Percentiles rank a stretch among this genome's conserved stretches.
phyloP scores from a whole-genome alignment of 2,797 vertebrate species.

The Tamandua tetradactyla region DNA sequence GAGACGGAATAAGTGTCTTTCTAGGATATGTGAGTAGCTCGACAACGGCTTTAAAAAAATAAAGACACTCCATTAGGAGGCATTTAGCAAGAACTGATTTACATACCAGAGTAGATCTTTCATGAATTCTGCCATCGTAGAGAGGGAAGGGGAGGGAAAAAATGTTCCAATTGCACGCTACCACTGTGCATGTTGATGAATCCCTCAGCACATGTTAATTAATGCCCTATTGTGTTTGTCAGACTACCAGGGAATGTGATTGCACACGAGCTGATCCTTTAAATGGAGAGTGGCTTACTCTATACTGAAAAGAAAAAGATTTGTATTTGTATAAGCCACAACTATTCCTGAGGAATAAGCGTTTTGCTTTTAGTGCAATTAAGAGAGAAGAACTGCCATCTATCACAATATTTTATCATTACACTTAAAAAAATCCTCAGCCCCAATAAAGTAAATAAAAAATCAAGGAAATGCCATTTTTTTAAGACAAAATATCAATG shows the following conservation, averaged over 20 bases:
- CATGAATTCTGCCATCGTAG: conserved; percentile 81
- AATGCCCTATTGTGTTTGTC: conserved; percentile 85
- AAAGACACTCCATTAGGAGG: conserved; percentile 80
- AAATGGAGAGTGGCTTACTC: conserved; percentile 78
- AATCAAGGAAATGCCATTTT: conserved; percentile 68
- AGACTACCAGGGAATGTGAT: conserved; percentile 81
- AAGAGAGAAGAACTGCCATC: conserved; percentile 78
- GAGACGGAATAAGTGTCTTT: conserved; percentile 78
- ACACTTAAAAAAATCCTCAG: conserved; percentile 71
- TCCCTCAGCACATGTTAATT: conserved; percentile 86
- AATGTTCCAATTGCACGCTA: conserved; percentile 70
- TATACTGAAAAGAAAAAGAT: conserved; percentile 81
- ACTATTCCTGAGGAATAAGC: conserved; percentile 80
- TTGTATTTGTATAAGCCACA: conserved; percentile 81
- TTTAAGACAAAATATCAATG: conserved; percentile 60
- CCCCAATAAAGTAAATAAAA: conserved; percentile 60
- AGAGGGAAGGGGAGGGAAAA: conserved; percentile 68
- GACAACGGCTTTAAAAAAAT: conserved; percentile 81
- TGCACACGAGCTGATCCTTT: conserved; percentile 82
- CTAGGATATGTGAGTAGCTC: conserved; percentile 77
- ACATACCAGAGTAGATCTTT: conserved; percentile 83
- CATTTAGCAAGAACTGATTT: conserved; percentile 84
- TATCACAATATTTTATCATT: conserved; percentile 85
- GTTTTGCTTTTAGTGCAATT: conserved; percentile 80
- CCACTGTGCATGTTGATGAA: conserved; percentile 82